Base-by-base conservation (phyloP, 2,888 invertebrate genomes). In the Dugesia japonica region DNA sequence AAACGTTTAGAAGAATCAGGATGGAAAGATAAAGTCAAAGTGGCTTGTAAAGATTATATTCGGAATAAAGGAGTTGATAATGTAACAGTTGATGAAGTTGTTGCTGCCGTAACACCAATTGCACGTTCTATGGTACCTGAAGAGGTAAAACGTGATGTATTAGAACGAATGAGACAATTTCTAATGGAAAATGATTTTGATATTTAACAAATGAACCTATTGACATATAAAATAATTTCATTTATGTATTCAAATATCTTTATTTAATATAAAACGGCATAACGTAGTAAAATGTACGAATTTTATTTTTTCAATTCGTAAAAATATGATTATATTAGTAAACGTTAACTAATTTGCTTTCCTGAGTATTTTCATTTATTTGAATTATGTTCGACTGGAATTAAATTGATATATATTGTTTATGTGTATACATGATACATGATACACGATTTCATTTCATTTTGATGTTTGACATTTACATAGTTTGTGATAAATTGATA, bases 1-100 rank as follows among this genome's bases (percentile, higher is more conserved):
- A 26, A 26, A 26, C 74, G 74, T 26, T 38, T 73, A 23, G 74
- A 73, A 26, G 74, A 73, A 73, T 33, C 74, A 7, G 74, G 74
- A 1, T 73, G 74, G 74, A 73, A 73, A 31, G 74, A 73, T 17
- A 73, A 73, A 38, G 74, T 73, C 33, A 73, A 73, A 73, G 38
- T 33, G 13, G 74, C 74, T 26, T 73, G 74, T 33, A 73, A 73
- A 73, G 74, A 73, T 26, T 73, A 73, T 31, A 73, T 73, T 33
- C 74, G 74, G 4, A 38, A 73, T 31, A 73, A 73, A 73, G 74
- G 74, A 7, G 38, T 73, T 31, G 74, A 73, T 23, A 73, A 73
- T 33, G 74, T 73, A 1, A 73, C 74, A 7, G 74, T 73, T 9
- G 74, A 73, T 23, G 74, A 73, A 31, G 74, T 73, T 4, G 74